Base-by-base conservation (phyloP, 1,140 invertebrate species). In the Reticulitermes speratus region DNA sequence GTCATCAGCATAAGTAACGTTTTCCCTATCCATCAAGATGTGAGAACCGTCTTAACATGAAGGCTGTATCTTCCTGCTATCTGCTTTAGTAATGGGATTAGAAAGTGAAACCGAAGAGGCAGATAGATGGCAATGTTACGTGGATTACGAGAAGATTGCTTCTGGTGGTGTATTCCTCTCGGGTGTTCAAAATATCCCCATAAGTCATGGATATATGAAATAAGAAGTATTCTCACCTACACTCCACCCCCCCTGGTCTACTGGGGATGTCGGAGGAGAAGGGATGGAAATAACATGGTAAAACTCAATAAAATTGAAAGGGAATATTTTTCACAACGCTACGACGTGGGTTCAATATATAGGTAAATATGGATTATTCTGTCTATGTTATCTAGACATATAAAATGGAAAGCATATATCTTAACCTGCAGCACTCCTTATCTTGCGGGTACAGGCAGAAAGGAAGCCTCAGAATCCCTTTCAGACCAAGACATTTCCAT, bases 61-160 rank as follows among this genome's bases (percentile, higher is more conserved):
- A n/a, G 59, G 21, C 21, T 65, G 59, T 65, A 65, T 65, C 21
- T 8, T 8, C 16, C 25, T 65, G 19, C 12, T 65, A 65, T 65
- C 59, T 8, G 9, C n/a, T 75, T 30, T 75, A 75, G 25, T 30
- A 75, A 75, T 75, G 65, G 65, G 65, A n/a, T 75, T 75, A 75
- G 65, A 14, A 30, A n/a, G n/a, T 30, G 25, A 30, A 75, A 30
- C 65, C 65, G 65, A 30, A 75, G n/a, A 9, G 25, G 65, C 65
- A 75, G 65, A 75, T 75, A 65, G 65, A 75, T 75, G n/a, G 65
- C 65, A 75, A 75, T 75, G 65, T 30, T 75, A 75, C n/a, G n/a
- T 75, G 65, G 65, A 75, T 75, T 75, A 75, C 25, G n/a, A 30
- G 65, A 75, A 75, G 65, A 75, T 75, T 25, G 65, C 65, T 75